phyloP scores from a whole-genome alignment of 2,113 vertebrate genomes.

The Odocoileus hemionus region DNA sequence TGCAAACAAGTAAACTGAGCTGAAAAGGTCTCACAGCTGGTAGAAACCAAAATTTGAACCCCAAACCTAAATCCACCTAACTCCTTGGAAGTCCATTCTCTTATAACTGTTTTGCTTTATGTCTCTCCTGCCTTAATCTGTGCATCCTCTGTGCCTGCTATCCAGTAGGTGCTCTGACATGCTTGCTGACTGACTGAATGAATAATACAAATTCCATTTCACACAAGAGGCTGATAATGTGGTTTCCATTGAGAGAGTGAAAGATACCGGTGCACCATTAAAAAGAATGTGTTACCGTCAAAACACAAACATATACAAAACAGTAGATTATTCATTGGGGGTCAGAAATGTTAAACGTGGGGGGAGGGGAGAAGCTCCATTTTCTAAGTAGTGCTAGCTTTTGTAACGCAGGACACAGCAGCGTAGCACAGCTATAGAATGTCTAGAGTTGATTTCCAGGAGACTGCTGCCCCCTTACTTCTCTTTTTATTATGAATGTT shows the following conservation, averaged over 20 bases:
- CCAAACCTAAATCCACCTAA: not conserved
- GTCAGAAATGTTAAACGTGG: not conserved
- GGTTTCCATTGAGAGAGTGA: not conserved
- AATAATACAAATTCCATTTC: not conserved
- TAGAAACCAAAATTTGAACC: not conserved
- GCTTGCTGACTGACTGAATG: not conserved
- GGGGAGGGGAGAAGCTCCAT: not conserved
- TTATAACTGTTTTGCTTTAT: not conserved
- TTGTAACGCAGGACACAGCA: not conserved
- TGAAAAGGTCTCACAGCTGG: not conserved
- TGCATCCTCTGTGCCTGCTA: not conserved
- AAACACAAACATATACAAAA: not conserved
- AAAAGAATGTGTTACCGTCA: not conserved
- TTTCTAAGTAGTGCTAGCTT: not conserved
- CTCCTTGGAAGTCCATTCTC: not conserved
- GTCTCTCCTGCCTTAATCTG: not conserved
- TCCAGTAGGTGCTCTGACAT: not conserved
- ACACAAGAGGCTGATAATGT: not conserved
- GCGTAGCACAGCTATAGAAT: not conserved
- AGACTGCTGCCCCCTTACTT: constrained; percentile 8
- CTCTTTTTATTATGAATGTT: not conserved
- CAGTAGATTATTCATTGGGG: not conserved
- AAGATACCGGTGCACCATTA: not conserved
- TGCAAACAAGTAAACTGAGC: not conserved
- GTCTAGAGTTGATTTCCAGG: not conserved